Evolutionary conservation across 2,113 vertebrate genomes (phyloP).

Genomic region (Aldabrachelys gigantea): DNA sequence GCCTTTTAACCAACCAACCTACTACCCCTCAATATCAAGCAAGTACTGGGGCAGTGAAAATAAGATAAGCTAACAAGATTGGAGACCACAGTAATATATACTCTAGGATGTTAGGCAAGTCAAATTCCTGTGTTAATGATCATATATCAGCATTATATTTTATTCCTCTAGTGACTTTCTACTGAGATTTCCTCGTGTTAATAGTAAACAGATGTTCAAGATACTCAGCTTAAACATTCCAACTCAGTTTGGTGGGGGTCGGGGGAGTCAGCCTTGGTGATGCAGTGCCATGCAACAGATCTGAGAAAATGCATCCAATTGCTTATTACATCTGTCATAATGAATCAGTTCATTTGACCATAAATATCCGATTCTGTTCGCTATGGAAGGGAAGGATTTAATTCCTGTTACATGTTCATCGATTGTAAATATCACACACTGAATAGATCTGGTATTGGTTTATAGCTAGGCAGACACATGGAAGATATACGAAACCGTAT

Average conservation of each 20-base stretch:
- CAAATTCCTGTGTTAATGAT: neutral
- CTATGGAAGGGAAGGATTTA: neutral
- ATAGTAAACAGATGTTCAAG: neutral
- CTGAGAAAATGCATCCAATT: neutral
- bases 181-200: neutral
- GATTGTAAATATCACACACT: neutral
- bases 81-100: rapidly evolving
- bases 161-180: neutral
- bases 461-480: neutral
- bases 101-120: neutral
- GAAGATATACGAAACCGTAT: neutral
- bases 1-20: neutral
- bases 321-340: neutral
- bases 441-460: neutral
- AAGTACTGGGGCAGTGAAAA: neutral
- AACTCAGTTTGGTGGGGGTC: neutral
- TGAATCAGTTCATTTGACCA: neutral
- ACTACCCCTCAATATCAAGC: neutral
- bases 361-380: neutral
- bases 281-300: neutral
- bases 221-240: neutral
- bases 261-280: neutral
- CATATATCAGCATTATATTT: neutral
- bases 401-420: neutral
- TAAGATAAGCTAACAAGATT: neutral